These are phyloP conservation scores for Protosalanx chinensis DNA, from an alignment of 2,797 vertebrate genomes.

Conservation along the genomic window DNA sequence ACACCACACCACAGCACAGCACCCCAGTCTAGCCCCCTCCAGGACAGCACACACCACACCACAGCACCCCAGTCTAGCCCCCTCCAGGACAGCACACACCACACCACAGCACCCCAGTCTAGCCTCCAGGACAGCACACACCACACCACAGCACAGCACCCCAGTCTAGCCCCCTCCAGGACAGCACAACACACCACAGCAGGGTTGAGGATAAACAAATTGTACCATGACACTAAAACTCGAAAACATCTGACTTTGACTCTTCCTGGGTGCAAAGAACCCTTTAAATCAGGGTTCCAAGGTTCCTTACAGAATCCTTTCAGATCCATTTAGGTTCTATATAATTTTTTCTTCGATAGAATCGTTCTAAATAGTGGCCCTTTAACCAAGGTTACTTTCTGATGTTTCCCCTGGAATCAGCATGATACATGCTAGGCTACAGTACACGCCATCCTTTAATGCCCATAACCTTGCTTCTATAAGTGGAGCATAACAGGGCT, in stretches of 20 bases:
- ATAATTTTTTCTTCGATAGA: too few species aligned
- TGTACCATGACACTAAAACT: constrained; percentile 48
- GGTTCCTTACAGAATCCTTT: too few species aligned
- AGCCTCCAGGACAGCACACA: constrained; percentile 37
- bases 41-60: constrained; percentile 41
- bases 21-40: constrained; percentile 38
- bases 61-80: constrained; percentile 9
- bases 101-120: constrained; percentile 19
- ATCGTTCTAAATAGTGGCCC: too few species aligned
- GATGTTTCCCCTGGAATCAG: too few species aligned
- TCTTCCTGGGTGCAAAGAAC: too few species aligned
- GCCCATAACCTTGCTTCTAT: not conserved
- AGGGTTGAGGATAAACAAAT: constrained; percentile 62
- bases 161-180: constrained; percentile 43
- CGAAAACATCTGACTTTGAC: constrained; percentile 13
- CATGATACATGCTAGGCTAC: not conserved
- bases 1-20: constrained; percentile 48
- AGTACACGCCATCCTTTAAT: not conserved
- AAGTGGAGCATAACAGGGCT: constrained; percentile 10
- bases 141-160: constrained; percentile 33
- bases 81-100: constrained; percentile 41
- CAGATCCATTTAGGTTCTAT: too few species aligned
- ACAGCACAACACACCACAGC: constrained; percentile 40
- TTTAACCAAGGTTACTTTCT: too few species aligned
- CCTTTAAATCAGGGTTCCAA: too few species aligned